A percentile compares a stretch with the other conserved stretches of the same genome.
Evolutionary conservation across 2,888 invertebrate species (phyloP).

Genomic region (Stenolophus ochropezus): DNA sequence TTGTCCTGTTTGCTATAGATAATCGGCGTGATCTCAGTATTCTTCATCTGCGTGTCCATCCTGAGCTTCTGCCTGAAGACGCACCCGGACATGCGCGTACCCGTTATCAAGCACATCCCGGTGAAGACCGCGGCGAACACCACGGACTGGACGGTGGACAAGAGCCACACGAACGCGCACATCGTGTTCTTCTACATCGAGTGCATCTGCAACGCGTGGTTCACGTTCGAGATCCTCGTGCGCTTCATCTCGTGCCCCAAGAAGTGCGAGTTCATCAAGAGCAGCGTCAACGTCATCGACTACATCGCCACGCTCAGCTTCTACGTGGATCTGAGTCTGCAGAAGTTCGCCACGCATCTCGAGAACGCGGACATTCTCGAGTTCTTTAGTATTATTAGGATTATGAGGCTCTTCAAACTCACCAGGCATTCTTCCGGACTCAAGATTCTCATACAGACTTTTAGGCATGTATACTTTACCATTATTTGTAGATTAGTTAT

Average conservation of each 20-base stretch:
- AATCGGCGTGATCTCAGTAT: conserved; percentile 97
- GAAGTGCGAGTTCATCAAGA: conserved; percentile 95
- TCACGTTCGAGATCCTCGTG: conserved; percentile 94
- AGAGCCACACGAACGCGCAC: conserved; percentile 95
- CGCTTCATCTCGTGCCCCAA: conserved; percentile 93
- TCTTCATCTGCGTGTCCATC: conserved; percentile 99
- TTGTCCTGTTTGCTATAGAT: conserved; percentile 81
- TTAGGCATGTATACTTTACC: conserved; percentile 75
- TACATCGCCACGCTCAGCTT: conserved; percentile 99
- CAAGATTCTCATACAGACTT: conserved; percentile 98
- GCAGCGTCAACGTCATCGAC: conserved; percentile 98
- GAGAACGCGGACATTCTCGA: conserved; percentile 97
- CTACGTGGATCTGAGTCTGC: conserved; percentile 94
- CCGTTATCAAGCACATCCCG: conserved; percentile 87
- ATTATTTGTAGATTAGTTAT: no score
- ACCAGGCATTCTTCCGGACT: conserved; percentile 98
- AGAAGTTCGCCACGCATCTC: conserved; percentile 91
- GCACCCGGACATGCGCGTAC: conserved; percentile 98
- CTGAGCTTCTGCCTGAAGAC: conserved; percentile 99
- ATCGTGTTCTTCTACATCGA: conserved; percentile 98
- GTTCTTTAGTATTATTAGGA: conserved; percentile 97
- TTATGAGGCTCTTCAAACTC: conserved; percentile 97
- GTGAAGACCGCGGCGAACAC: conserved; percentile 85
- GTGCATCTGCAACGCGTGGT: conserved; percentile 99
- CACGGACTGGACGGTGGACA: conserved; percentile 90